Evolutionary conservation across 2,888 invertebrate genomes (phyloP), one percentile per base, ranked within the genome.

Genomic region (Drosophila sordidula): DNA sequence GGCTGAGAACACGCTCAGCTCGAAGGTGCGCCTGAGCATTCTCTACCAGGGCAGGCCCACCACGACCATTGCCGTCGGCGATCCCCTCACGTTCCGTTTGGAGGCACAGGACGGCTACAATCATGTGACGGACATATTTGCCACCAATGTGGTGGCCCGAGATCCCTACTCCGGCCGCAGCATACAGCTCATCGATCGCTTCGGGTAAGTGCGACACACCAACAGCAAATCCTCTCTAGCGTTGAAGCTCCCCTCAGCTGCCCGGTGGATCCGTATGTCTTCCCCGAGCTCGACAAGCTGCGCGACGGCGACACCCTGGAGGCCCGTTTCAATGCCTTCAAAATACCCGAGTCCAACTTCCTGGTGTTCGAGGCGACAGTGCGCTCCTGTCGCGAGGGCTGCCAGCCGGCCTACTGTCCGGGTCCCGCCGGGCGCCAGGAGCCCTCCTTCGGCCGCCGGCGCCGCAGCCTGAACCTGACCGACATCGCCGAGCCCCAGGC

Each of bases 311-410:
- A 97, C 89, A 97, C 96, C 4, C 92, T 98, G 55, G 97, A 98
- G 93, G 97, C 98, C 0, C 94, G 97, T 85, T 98, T 98, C 91
- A 97, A 98, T 91, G 98, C 98, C 0, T 98, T 98, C 91, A 98
- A 98, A 93, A 97, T 98, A 75, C 98, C 98, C 0, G 98, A 98
- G 93, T 98, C 98, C 0, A 98, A 98, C 92, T 97, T 97, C 93
- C 93, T 98, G 79, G 97, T 98, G 0, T 98, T 98, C 89, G 98
- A 98, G 92, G 98, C 98, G 0, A 98, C 97, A 0, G 98, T 98
- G 0, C 93, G 96, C 61, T 97, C 97, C 0, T 98, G 98, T 84
- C 93, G 97, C 42, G 97, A 97, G 51, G 97, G 97, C 6, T 98
- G 98, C 89, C 97, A 97, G 90, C 97, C 98, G 46, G 97, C 97